phyloP scores from a whole-genome alignment of 2,888 invertebrate species.

The Lissocephala sabroskyi region DNA sequence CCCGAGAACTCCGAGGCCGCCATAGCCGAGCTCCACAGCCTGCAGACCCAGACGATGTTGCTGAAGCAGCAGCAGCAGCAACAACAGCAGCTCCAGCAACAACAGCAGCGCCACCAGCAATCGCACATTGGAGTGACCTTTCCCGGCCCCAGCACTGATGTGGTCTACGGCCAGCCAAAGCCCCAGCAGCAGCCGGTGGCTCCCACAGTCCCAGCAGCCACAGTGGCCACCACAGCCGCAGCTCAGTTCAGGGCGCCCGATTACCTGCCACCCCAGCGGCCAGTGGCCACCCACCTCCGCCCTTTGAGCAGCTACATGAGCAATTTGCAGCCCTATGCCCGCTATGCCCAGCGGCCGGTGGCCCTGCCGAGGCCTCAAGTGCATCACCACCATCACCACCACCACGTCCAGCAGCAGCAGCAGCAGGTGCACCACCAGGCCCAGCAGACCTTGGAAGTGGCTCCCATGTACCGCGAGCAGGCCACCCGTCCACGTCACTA shows the following conservation, averaged over 20 bases:
- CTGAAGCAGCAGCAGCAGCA: constrained; percentile 44
- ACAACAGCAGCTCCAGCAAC: constrained; percentile 20
- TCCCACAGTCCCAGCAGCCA: constrained; percentile 18
- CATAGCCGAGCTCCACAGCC: constrained; percentile 57
- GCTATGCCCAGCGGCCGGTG: constrained; percentile 51
- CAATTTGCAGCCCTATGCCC: constrained; percentile 51
- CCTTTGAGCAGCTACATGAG: constrained; percentile 61
- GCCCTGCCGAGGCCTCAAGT: neutral
- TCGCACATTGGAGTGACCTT: constrained; percentile 21
- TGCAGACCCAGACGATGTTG: constrained; percentile 48
- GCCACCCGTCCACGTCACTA: constrained; percentile 47
- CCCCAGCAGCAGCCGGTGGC: constrained; percentile 20
- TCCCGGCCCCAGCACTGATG: constrained; percentile 21
- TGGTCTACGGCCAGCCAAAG: constrained; percentile 42
- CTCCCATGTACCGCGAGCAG: constrained; percentile 53
- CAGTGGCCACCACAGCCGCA: neutral
- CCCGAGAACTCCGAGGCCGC: constrained; percentile 56
- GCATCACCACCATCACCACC: neutral
- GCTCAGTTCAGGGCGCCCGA: constrained; percentile 12
- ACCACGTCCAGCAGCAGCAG: constrained; percentile 16
- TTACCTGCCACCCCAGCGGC: constrained; percentile 13
- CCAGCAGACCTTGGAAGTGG: constrained; percentile 35
- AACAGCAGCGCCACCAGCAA: constrained; percentile 23
- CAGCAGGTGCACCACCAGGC: constrained; percentile 21
- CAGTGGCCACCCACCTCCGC: constrained; percentile 35